Conservation (phyloP, 2,888 invertebrate genomes). For the Siphlonurus alternatus region DNA sequence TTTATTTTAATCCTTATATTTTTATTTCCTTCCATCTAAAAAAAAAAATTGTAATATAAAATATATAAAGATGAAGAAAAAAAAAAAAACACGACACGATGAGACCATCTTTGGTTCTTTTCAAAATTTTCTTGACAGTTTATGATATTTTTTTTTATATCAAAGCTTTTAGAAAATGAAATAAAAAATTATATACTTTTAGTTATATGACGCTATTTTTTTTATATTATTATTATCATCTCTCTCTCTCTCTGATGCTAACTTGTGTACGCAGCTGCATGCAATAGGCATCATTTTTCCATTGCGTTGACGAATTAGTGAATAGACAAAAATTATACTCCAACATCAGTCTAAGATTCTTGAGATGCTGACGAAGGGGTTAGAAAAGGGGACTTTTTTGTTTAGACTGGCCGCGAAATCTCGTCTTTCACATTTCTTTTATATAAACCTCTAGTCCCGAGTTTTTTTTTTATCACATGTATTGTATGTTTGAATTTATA, state of each 20-base stretch:
- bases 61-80: not conserved
- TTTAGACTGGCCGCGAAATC: slow-evolving; percentile 1
- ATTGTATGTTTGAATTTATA: too few species aligned
- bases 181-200: not conserved
- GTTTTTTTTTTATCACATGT: too few species aligned
- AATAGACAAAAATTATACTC: not conserved
- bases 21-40: too few species aligned
- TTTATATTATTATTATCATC: not conserved
- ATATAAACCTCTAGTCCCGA: too few species aligned
- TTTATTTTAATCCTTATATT: not conserved
- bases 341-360: too few species aligned
- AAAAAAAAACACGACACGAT: not conserved
- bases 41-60: too few species aligned
- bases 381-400: not conserved
- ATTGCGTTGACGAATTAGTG: not conserved
- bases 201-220: not conserved
- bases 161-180: not conserved
- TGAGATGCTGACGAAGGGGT: not conserved
- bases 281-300: not conserved
- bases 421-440: not conserved
- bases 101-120: not conserved
- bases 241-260: not conserved
- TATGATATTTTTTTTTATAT: not conserved
- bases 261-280: not conserved
- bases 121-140: not conserved